Base-by-base conservation (phyloP, 2,113 vertebrate species). In the Danionella cerebrum region DNA sequence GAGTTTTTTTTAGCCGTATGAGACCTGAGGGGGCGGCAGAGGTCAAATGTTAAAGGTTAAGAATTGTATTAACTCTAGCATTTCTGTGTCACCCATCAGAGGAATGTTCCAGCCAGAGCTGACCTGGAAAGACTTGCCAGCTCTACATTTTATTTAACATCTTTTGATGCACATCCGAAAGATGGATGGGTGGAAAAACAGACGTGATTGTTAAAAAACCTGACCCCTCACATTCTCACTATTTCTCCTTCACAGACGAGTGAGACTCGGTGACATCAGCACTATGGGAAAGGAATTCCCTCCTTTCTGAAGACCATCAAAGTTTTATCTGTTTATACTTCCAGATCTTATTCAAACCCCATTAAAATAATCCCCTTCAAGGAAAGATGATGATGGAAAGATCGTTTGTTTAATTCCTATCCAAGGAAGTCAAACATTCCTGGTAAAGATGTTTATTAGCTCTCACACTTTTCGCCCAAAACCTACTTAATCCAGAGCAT, bases 401-500 rank as follows among this genome's bases (percentile, higher is more conserved):
- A 24, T 12, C 60, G 14, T 3, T 47, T 36, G 29, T 16, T 64
- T 12, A 73, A 71, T 84, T 84, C 88, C 92, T 91, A 87, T 91
- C 92, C 81, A 94, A 92, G 92, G 93, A 82, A 76, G 78, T 79
- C 82, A 71, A 75, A 72, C 82, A 85, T 89, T 90, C 84, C 82
- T 83, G 81, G 44, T 81, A 29, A 27, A 65, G 89, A 87, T 80
- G 76, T 91, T 90, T 82, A 87, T 81, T 88, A 77, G 86, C 82
- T 84, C 81, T 82, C 81, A 81, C 81, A 81, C 53, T 76, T 39
- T 81, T 66, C 55, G 85, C 68, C 78, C 73, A 68, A 72, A 76
- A 63, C 70, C 81, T 83, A 84, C 80, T 88, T 83, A 85, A 73
- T 66, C 79, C 68, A 65, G 58, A 38, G 84, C 80, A 76, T 80